These are phyloP conservation scores for Epinotia ramella DNA, from an alignment of 2,888 invertebrate species.

Conservation along the genomic window DNA sequence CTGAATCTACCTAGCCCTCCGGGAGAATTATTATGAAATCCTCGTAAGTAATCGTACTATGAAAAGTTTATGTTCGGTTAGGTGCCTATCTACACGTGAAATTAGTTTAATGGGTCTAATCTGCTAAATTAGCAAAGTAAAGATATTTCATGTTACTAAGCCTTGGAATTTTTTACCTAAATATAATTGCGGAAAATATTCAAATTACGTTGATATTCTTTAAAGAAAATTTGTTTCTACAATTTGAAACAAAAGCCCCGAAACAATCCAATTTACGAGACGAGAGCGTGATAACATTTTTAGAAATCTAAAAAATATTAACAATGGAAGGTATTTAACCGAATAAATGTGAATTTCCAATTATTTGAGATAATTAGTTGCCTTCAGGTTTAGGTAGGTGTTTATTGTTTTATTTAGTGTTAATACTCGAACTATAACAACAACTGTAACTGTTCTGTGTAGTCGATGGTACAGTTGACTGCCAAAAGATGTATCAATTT, in stretches of 20 bases:
- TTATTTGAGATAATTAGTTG: slow-evolving; percentile 2
- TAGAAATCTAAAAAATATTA: slow-evolving; percentile 7
- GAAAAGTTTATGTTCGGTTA: neutral
- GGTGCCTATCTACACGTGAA: neutral
- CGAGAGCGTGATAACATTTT: neutral
- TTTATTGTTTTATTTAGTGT: too few species aligned
- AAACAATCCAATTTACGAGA: slow-evolving; percentile 12
- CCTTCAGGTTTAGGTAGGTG: too few species aligned
- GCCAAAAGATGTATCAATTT: too few species aligned
- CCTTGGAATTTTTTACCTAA: neutral
- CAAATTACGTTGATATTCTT: slow-evolving; percentile 14
- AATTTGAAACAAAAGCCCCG: slow-evolving; percentile 17
- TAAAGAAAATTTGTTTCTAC: slow-evolving; percentile 11
- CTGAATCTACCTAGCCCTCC: neutral
- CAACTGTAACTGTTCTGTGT: too few species aligned
- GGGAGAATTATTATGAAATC: neutral
- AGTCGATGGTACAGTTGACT: too few species aligned
- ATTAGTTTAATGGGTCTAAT: neutral
- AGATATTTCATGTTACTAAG: neutral
- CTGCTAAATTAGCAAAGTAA: neutral
- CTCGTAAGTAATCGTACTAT: too few species aligned
- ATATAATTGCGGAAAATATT: slow-evolving; percentile 1
- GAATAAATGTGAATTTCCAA: slow-evolving; percentile 1
- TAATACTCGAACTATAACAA: too few species aligned
- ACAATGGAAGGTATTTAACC: slow-evolving; percentile 4